Base-by-base conservation (phyloP, 2,888 invertebrate genomes). In the Matsumyia berberina region DNA sequence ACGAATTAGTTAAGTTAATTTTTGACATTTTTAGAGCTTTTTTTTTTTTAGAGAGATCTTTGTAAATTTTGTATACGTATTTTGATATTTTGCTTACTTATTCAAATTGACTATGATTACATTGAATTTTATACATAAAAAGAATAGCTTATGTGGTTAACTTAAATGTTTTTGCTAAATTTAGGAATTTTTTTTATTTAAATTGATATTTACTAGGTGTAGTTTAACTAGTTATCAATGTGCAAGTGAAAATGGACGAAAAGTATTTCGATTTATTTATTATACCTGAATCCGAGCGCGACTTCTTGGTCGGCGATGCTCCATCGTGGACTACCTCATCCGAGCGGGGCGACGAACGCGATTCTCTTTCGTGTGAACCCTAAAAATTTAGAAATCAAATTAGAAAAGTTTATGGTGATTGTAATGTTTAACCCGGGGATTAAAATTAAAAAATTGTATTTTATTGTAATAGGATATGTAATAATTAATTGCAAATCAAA, bases 291-390 rank as follows among this genome's bases (percentile, higher is more conserved):
- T 90, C 90, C 49, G 89, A 89, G 46, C 90, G 90, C 24, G 90
- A 89, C 79, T 90, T 88, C 78, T 90, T 90, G 19, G 89, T 88
- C 17, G 88, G 88, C 39, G 89, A 88, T 82, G 89, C 89, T 7
- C 89, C 90, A 83, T 87, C 88, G 53, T 89, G 89, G 11, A 89
- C 87, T 53, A 88, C 86, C 60, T 90, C 90, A 69, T 90, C 90
- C 42, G 89, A 88, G 86, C 90, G 90, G 62, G 90, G 90, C 33
- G 88, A 87, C 11, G 90, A 90, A 78, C 90, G 89, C 31, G 90
- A 89, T 87, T 90, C 90, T 88, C 90, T 88, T 87, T 90, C 90
- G 87, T 90, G 90, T 87, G 90, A 90, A 78, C 90, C 90, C 90
- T 90, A 86, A n/a, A 86, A 76, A 57, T 42, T 11, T 17, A 60